Conservation (phyloP, 2,888 invertebrate genomes). For the Lutraria lutraria region DNA sequence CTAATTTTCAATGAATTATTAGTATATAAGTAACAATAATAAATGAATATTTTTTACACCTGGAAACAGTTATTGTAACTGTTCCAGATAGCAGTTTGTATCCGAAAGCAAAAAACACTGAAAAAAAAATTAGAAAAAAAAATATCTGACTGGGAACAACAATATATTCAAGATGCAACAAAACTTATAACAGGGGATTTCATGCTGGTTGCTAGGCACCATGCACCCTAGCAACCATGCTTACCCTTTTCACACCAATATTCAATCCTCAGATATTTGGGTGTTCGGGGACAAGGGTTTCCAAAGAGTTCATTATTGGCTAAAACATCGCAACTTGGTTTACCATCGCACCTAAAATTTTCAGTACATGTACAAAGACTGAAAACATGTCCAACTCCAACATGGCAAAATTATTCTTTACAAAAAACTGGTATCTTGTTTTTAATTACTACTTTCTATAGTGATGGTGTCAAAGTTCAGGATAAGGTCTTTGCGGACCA, state of each 20-base stretch:
- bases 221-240: constrained; percentile 58
- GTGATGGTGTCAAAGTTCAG: no score
- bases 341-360: constrained; percentile 66
- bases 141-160: constrained; percentile 29
- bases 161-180: constrained; percentile 50
- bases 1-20: not conserved
- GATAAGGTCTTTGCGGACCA: no score
- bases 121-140: constrained; percentile 14
- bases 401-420: no score
- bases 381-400: not conserved
- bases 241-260: constrained; percentile 73
- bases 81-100: not conserved
- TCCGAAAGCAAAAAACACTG: not conserved
- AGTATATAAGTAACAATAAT: not conserved
- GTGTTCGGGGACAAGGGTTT: constrained; percentile 78
- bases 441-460: no score
- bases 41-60: not conserved
- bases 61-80: not conserved
- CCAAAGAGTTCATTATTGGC: constrained; percentile 71
- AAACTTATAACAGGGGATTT: constrained; percentile 44
- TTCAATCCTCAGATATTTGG: constrained; percentile 79
- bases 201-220: constrained; percentile 63
- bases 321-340: constrained; percentile 61
- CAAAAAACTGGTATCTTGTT: no score
- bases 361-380: not conserved